These are phyloP conservation scores for Ophiothrix spiculata DNA, from an alignment of 35 echinoderm and acorn worm species.

Conservation along the genomic window DNA sequence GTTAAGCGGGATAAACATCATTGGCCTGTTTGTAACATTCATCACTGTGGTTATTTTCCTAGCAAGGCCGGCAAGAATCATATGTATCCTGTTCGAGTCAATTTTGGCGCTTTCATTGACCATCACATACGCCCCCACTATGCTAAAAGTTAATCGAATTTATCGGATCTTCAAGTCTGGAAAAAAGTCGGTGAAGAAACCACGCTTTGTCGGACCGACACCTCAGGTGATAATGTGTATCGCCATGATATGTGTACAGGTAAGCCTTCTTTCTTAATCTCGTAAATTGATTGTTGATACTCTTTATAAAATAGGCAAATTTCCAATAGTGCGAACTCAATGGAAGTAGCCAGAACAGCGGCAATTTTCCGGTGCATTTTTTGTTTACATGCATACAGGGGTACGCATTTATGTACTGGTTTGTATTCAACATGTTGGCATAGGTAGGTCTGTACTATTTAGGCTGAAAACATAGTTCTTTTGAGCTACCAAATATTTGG, in stretches of 20 bases:
- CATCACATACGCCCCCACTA: conserved; percentile 24
- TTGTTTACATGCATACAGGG: no score
- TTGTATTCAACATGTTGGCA: no score
- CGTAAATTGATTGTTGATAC: no score
- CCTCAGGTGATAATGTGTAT: conserved; percentile 22
- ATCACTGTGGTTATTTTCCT: background rate
- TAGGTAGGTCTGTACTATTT: no score
- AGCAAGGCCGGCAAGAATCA: background rate
- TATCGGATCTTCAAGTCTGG: conserved; percentile 38
- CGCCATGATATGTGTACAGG: conserved; percentile 4
- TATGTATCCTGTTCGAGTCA: background rate
- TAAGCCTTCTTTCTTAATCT: no score
- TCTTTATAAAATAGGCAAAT: no score
- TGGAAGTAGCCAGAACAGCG: no score
- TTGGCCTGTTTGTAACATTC: conserved; percentile 12
- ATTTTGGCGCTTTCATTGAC: conserved; percentile 7
- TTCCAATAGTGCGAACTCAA: no score
- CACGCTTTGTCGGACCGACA: conserved; percentile 3
- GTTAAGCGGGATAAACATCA: conserved; percentile 16
- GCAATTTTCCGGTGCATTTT: no score
- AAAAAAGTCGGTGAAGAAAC: conserved; percentile 31
- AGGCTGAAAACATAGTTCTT: no score
- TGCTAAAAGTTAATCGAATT: conserved; percentile 37
- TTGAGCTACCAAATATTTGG: no score
- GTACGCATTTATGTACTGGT: no score